Conservation (phyloP, 2,888 invertebrate species). For the Lordiphosa andalusiaca region DNA sequence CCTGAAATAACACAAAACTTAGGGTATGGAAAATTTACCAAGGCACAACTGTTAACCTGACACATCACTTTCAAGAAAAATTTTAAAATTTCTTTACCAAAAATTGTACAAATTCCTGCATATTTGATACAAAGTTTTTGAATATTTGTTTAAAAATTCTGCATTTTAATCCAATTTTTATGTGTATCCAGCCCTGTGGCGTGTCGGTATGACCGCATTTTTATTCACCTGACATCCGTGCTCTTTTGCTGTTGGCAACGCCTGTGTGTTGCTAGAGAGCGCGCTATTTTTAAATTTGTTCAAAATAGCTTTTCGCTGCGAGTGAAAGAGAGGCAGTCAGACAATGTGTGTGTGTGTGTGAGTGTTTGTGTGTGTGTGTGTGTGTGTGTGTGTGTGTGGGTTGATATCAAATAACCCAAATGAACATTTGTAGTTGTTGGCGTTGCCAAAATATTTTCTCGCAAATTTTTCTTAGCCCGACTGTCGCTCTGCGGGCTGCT, state of each 20-base stretch:
- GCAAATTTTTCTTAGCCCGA: constrained; percentile 24
- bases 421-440: constrained; percentile 40
- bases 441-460: constrained; percentile 56
- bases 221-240: background rate
- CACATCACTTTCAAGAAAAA: too few relatives aligned
- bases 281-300: constrained; percentile 72
- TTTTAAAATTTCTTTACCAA: too few relatives aligned
- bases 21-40: constrained; percentile 20
- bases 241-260: constrained; percentile 49
- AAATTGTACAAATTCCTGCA: too few relatives aligned
- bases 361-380: constrained; percentile 25
- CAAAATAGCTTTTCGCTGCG: constrained; percentile 45
- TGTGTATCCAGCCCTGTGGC: too few relatives aligned
- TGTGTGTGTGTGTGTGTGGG: constrained; percentile 26
- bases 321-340: constrained; percentile 48
- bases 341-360: constrained; percentile 15
- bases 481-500: constrained; percentile 29
- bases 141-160: too few relatives aligned
- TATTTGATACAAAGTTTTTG: too few relatives aligned
- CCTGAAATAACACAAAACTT: constrained; percentile 33
- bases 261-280: constrained; percentile 21
- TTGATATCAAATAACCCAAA: constrained; percentile 66
- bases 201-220: background rate
- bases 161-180: too few relatives aligned
- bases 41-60: too few relatives aligned